Evolutionary conservation across 2,113 vertebrate species (phyloP).

Genomic region (Coturnix japonica): DNA sequence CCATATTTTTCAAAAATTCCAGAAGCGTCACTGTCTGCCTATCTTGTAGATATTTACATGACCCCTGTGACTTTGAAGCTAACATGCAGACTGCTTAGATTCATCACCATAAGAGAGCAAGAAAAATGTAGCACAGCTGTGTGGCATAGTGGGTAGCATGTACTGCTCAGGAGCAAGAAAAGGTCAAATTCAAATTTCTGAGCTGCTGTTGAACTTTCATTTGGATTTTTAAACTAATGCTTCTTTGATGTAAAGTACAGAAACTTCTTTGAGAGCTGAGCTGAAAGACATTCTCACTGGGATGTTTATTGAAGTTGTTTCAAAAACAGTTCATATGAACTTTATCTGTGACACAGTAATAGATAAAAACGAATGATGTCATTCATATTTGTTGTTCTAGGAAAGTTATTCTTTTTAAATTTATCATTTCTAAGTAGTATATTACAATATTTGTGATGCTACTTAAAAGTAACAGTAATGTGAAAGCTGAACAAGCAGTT

Average conservation of each 20-base stretch:
- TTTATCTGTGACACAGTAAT: not conserved
- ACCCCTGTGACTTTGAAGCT: conserved; percentile 31
- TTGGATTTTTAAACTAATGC: not conserved
- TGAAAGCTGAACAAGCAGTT: not conserved
- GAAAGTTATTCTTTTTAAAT: not conserved
- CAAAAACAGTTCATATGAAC: not conserved
- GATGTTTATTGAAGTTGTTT: not conserved
- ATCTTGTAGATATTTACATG: conserved; percentile 30
- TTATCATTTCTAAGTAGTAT: not conserved
- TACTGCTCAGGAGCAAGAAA: not conserved
- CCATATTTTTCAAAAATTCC: conserved; percentile 40
- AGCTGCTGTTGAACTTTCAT: not conserved
- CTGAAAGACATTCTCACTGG: not conserved
- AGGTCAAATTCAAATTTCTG: not conserved
- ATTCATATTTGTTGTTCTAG: not conserved
- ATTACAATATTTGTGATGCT: not conserved
- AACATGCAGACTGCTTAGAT: not conserved
- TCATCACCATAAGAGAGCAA: not conserved
- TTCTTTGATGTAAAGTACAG: not conserved
- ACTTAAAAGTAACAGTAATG: not conserved
- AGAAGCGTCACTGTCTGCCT: conserved; percentile 11
- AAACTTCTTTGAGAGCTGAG: not conserved
- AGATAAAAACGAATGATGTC: not conserved
- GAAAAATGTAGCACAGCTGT: not conserved
- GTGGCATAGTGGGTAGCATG: not conserved